Conservation (phyloP, 2,888 invertebrate genomes). For the Microctonus hyperodae region DNA sequence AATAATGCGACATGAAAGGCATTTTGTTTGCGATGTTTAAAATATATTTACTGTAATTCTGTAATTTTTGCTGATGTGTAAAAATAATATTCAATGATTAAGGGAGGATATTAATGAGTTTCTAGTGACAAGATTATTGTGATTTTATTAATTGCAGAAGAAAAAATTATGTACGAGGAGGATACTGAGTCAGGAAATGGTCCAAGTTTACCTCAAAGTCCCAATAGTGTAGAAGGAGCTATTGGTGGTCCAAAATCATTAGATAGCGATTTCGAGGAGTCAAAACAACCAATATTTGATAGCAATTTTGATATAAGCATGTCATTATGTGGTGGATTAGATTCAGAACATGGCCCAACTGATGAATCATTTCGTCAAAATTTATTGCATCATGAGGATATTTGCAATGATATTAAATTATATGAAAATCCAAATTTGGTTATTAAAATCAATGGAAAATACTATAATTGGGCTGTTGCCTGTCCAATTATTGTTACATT, state of each 20-base stretch:
- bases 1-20: too few relatives aligned
- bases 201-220: conserved; percentile 92
- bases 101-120: neutral
- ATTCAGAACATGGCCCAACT: conserved; percentile 65
- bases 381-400: conserved; percentile 66
- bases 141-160: conserved; percentile 43
- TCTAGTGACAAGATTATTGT: neutral
- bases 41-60: neutral
- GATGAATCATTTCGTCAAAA: conserved; percentile 72
- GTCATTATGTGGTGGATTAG: conserved; percentile 79
- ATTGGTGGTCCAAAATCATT: conserved; percentile 72
- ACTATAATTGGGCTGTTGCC: conserved; percentile 90
- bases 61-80: neutral
- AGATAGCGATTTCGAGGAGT: conserved; percentile 86
- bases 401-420: conserved; percentile 76
- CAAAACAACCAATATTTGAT: conserved; percentile 64
- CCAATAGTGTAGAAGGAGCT: conserved; percentile 85
- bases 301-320: conserved; percentile 70
- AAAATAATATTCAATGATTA: neutral
- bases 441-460: conserved; percentile 85
- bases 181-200: conserved; percentile 97
- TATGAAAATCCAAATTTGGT: conserved; percentile 84
- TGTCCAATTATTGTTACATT: conserved; percentile 89
- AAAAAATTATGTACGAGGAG: conserved; percentile 74
- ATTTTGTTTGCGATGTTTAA: neutral